Evolutionary conservation across 2,888 invertebrate species (phyloP), one percentile per base, ranked within the genome.

Genomic region (Meloe dianella): DNA sequence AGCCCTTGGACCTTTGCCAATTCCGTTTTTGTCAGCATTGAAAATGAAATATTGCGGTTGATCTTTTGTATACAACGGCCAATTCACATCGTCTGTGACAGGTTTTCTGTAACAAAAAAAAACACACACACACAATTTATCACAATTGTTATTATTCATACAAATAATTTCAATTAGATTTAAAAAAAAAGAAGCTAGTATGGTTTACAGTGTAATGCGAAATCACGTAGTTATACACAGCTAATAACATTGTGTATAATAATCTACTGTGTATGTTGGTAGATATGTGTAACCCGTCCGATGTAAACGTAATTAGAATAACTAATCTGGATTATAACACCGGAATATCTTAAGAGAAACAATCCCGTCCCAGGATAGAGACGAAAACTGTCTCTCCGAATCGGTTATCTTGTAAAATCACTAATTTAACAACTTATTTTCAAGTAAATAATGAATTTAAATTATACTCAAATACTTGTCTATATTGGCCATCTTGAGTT

Each of bases 1-100:
- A 76, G 96, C 90, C 79, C 97, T 86, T 12, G 95, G 92, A 66
- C 96, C 93, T 83, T 87, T 85, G 57, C 89, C 88, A 70, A 87
- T 85, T 70, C 91, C 92, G 66, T 87, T 87, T 51, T 90, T 90
- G 75, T 94, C 92, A 1, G 95, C 93, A 71, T 95, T 93, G 84
- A 95, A 93, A 76, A 94, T 93, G 84, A 93, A 95, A 84, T 96
- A 96, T 81, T 93, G 91, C 20, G 96, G 96, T 75, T 93, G 90
- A 66, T 92, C 89, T 77, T 91, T 90, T 57, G 93, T 92, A 85
- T 96, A 96, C 73, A 92, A 86, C 22, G 96, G 96, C 96, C 96
- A 97, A 75, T 92, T 91, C 74, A 89, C 89, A 61, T 91, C 91
- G 56, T 91, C 90, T 70, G 88, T 88, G 74, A 88, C 87, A 0